Conservation (phyloP, 2,888 invertebrate species). For the Mesorhabditis sp. region DNA sequence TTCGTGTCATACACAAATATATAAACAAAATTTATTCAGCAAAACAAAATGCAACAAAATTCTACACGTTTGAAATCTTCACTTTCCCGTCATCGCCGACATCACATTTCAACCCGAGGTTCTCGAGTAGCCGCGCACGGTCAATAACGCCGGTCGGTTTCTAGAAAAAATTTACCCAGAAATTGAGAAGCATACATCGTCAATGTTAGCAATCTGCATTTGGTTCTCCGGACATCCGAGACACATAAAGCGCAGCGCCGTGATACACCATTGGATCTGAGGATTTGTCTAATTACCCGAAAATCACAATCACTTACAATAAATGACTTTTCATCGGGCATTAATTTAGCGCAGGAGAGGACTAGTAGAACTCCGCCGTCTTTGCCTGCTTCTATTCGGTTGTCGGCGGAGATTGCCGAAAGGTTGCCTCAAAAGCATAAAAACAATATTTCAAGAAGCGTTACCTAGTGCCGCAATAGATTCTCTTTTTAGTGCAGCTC, state of each 20-base stretch:
- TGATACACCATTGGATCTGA: constrained; percentile 40
- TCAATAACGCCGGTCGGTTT: constrained; percentile 32
- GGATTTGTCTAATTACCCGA: constrained; percentile 8
- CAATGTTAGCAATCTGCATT: constrained; percentile 31
- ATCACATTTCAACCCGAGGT: constrained; percentile 27
- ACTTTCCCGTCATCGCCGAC: constrained; percentile 15
- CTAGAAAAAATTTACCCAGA: constrained; percentile 17
- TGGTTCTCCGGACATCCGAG: constrained; percentile 40
- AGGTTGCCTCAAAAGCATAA: constrained; percentile 18
- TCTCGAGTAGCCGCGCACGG: constrained; percentile 27
- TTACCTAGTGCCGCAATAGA: neutral
- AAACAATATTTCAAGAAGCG: neutral
- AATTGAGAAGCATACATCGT: constrained; percentile 24
- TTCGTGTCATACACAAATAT: no score
- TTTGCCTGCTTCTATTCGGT: constrained; percentile 23
- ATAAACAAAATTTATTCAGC: no score
- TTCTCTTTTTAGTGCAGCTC: neutral
- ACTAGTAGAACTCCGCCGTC: constrained; percentile 9
- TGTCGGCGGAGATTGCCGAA: constrained; percentile 15
- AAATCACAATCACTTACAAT: constrained; percentile 15
- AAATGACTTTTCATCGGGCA: constrained; percentile 15
- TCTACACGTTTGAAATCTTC: constrained; percentile 5
- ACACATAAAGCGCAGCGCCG: constrained; percentile 36
- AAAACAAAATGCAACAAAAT: neutral
- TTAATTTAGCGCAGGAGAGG: constrained; percentile 9